Percentiles rank a stretch among this genome's conserved stretches.
These are phyloP conservation scores for Meghimatium bilineatum DNA, from an alignment of 2,888 invertebrate species.

Conservation along the genomic window DNA sequence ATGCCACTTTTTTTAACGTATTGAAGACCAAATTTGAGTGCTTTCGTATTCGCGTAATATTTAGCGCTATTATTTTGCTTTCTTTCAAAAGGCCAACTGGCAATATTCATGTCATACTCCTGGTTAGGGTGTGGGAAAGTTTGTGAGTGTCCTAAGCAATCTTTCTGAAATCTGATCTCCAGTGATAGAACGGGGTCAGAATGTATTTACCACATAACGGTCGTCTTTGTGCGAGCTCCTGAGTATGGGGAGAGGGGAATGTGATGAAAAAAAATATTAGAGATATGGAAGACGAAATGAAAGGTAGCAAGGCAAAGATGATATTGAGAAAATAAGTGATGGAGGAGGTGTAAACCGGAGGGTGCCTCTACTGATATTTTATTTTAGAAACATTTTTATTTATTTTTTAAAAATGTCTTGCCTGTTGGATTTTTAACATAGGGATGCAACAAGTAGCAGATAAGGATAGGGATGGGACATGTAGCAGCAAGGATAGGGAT, in stretches of 20 bases:
- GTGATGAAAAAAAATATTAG: not conserved
- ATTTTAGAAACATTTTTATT: not conserved
- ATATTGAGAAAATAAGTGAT: too few species aligned
- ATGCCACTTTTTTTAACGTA: not conserved
- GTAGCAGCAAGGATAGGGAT: too few species aligned
- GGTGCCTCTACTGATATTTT: not conserved
- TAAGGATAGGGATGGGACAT: too few species aligned
- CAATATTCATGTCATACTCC: not conserved
- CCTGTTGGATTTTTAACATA: too few species aligned
- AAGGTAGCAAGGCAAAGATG: not conserved
- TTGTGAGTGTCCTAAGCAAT: not conserved
- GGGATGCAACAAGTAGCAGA: too few species aligned
- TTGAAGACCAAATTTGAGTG: not conserved
- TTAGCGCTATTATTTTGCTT: not conserved
- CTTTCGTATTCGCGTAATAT: not conserved
- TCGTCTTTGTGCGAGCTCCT: constrained; percentile 17
- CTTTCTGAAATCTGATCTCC: not conserved
- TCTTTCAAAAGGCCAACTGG: constrained; percentile 4
- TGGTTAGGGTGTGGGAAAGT: constrained; percentile 6
- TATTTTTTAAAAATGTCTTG: too few species aligned
- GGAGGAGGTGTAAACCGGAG: not conserved
- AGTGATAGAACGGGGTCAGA: constrained; percentile 1
- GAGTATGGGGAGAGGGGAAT: not conserved
- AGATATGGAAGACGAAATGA: not conserved
- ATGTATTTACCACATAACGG: constrained; percentile 15